These are phyloP conservation scores for Tamias sibiricus DNA, from an alignment of 2,113 vertebrate genomes.

Conservation along the genomic window DNA sequence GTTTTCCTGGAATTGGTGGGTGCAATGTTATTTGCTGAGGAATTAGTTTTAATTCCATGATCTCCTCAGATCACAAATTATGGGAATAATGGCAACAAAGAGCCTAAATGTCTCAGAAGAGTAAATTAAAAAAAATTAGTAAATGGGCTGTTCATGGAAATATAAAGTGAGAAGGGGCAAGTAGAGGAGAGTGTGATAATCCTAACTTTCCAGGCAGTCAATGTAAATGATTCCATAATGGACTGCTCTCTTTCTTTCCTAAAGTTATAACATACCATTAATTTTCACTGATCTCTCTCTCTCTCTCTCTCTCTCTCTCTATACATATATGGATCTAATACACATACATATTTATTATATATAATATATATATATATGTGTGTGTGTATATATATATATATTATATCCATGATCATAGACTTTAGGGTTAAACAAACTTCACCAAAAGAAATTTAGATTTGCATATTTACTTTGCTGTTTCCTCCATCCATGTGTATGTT, in stretches of 20 bases:
- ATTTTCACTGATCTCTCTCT: no score
- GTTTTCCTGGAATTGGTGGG: neutral
- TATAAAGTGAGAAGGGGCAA: neutral
- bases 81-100: neutral
- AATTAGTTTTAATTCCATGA: neutral
- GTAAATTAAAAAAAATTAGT: no score
- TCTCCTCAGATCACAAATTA: neutral
- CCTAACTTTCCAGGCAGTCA: constrained; percentile 1
- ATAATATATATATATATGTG: neutral
- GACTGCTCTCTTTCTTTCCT: neutral
- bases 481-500: neutral
- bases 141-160: neutral
- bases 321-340: no score
- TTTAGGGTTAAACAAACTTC: constrained; percentile 23
- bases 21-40: constrained; percentile 23
- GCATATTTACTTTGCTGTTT: neutral
- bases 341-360: no score
- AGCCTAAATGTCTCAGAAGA: neutral
- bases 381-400: neutral
- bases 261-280: neutral
- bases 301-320: no score
- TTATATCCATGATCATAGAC: neutral
- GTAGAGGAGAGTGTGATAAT: neutral
- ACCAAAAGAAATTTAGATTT: constrained; percentile 12
- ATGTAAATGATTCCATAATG: neutral